phyloP scores from a whole-genome alignment of 1,140 invertebrate species.

The Copidosoma floridanum region DNA sequence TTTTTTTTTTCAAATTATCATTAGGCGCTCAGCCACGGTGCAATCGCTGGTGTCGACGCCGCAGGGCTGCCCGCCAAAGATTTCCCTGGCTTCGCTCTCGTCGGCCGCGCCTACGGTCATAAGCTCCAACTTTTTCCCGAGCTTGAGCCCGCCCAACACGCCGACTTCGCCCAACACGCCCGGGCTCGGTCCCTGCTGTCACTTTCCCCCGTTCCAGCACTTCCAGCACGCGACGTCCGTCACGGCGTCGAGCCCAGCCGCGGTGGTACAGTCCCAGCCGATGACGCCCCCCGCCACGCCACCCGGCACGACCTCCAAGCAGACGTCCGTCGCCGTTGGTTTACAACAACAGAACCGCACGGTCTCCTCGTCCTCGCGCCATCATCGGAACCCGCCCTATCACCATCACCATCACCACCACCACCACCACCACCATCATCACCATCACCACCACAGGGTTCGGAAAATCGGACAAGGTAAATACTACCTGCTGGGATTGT shows the following conservation, averaged over 20 bases:
- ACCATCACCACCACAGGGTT: constrained; percentile 29
- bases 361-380: neutral
- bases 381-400: neutral
- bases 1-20: too few species aligned
- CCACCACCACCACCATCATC: constrained; percentile 39
- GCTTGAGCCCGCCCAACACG: constrained; percentile 31
- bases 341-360: neutral
- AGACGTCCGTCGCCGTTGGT: neutral
- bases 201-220: constrained; percentile 29
- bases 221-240: constrained; percentile 26
- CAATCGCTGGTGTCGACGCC: neutral
- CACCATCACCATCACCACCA: constrained; percentile 20
- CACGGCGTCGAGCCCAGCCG: too few species aligned
- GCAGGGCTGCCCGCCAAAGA: neutral
- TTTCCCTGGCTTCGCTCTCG: constrained; percentile 33
- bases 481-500: neutral
- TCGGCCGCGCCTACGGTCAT: constrained; percentile 34
- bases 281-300: neutral
- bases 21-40: too few species aligned
- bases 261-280: too few species aligned
- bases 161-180: constrained; percentile 15
- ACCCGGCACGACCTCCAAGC: neutral
- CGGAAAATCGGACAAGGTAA: constrained; percentile 4
- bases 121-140: constrained; percentile 32
- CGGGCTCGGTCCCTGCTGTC: constrained; percentile 30